Evolutionary conservation across 1,140 invertebrate genomes (phyloP).

Genomic region (Aphelenchoides besseyi): DNA sequence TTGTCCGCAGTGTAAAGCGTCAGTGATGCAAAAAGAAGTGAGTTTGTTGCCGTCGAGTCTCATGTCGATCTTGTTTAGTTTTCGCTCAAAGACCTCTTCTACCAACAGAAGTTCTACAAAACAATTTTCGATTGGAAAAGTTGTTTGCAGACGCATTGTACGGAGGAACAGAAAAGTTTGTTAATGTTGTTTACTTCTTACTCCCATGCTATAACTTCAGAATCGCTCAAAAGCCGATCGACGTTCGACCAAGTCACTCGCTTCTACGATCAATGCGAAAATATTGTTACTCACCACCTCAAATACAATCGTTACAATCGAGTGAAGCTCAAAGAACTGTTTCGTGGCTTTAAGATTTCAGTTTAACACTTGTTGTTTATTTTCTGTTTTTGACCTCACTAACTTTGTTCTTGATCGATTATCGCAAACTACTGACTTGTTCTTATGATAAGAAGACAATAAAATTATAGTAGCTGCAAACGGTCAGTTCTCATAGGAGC

Average conservation of each 20-base stretch:
- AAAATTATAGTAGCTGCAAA: too few species aligned
- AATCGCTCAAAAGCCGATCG: neutral
- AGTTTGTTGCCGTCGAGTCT: neutral
- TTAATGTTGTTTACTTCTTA: neutral
- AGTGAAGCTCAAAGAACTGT: neutral
- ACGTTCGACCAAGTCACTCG: neutral
- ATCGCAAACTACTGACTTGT: too few species aligned
- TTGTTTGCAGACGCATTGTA: neutral
- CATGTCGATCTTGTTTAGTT: neutral
- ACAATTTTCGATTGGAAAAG: neutral
- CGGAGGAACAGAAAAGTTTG: neutral
- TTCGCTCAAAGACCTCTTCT: conserved; percentile 7
- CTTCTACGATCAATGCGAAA: conserved; percentile 4
- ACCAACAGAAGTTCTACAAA: conserved; percentile 15
- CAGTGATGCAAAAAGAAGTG: neutral
- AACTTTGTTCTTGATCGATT: too few species aligned
- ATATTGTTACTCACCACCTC: neutral
- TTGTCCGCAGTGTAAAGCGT: conserved; percentile 4
- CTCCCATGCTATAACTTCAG: neutral
- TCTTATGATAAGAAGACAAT: too few species aligned
- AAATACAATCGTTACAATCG: conserved; percentile 1
- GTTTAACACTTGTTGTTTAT: too few species aligned
- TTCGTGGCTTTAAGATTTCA: neutral
- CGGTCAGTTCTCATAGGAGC: too few species aligned
- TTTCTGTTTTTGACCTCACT: too few species aligned